A percentile compares a stretch with the other conserved stretches of the same genome.
Evolutionary conservation across 2,797 vertebrate genomes (phyloP).

Genomic region (Coreius guichenoti): DNA sequence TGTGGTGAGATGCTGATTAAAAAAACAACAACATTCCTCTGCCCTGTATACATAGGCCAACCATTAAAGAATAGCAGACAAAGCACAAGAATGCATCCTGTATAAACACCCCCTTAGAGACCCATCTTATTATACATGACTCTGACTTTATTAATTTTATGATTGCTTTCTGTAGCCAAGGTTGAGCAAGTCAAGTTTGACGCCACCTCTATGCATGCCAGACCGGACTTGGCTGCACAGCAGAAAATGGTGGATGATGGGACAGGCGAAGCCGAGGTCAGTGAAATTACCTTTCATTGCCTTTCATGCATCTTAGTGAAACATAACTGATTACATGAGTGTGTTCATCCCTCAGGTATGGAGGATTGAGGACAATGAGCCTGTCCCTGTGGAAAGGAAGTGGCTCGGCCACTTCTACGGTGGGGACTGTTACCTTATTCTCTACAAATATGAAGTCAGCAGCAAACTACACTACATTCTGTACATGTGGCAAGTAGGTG

Average conservation of each 20-base stretch:
- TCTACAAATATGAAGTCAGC: conserved; percentile 84
- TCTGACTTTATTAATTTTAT: neutral
- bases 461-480: conserved; percentile 82
- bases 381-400: conserved; percentile 80
- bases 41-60: neutral
- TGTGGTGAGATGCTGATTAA: neutral
- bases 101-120: neutral
- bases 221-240: conserved; percentile 84
- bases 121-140: neutral
- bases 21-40: neutral
- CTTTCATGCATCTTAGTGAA: neutral
- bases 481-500: conserved; percentile 89
- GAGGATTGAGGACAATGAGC: conserved; percentile 82
- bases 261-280: conserved; percentile 82
- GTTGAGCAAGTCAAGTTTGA: conserved; percentile 90
- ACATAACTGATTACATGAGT: neutral
- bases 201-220: conserved; percentile 78
- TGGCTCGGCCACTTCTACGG: conserved; percentile 88
- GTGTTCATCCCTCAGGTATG: conserved; percentile 75
- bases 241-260: conserved; percentile 91
- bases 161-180: conserved; percentile 76
- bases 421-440: conserved; percentile 87
- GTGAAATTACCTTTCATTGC: conserved; percentile 24
- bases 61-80: neutral
- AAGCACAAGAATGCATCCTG: neutral